phyloP scores from a whole-genome alignment of 1,140 invertebrate species.

The Aphaenogaster rudis region DNA sequence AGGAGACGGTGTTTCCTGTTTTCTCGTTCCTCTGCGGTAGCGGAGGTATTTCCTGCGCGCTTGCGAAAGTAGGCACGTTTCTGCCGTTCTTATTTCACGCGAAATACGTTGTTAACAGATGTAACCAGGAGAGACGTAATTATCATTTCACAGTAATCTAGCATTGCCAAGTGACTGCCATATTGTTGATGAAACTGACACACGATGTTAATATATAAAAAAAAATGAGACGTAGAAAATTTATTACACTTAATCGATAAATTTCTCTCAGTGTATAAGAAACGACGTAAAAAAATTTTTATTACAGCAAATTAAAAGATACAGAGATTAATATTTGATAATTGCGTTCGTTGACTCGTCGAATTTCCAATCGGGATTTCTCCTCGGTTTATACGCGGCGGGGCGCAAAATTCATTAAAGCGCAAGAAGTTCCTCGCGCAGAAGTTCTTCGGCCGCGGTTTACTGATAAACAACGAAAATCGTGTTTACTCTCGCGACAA shows the following conservation, averaged over 20 bases:
- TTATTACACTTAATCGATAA: not conserved
- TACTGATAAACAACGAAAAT: not conserved
- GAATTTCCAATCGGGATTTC: not conserved
- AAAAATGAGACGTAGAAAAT: not conserved
- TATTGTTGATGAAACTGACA: not conserved
- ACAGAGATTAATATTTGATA: not conserved
- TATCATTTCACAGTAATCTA: not conserved
- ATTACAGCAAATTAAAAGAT: not conserved
- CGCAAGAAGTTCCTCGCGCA: not conserved
- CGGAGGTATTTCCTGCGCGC: constrained; percentile 53
- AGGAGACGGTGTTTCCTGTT: constrained; percentile 61
- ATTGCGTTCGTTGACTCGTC: not conserved
- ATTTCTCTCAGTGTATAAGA: not conserved
- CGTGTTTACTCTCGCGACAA: not conserved
- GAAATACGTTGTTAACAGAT: not conserved
- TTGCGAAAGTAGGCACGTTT: not conserved
- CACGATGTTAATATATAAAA: constrained; percentile 5
- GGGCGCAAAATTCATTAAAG: not conserved
- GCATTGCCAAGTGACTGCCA: not conserved
- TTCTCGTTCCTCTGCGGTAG: constrained; percentile 53
- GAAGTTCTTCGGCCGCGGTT: not conserved
- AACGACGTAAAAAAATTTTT: not conserved
- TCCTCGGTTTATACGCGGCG: not conserved
- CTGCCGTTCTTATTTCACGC: not conserved
- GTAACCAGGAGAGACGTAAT: not conserved